Base-by-base conservation (phyloP, 2,113 vertebrate species). In the Poeciliopsis occidentalis region DNA sequence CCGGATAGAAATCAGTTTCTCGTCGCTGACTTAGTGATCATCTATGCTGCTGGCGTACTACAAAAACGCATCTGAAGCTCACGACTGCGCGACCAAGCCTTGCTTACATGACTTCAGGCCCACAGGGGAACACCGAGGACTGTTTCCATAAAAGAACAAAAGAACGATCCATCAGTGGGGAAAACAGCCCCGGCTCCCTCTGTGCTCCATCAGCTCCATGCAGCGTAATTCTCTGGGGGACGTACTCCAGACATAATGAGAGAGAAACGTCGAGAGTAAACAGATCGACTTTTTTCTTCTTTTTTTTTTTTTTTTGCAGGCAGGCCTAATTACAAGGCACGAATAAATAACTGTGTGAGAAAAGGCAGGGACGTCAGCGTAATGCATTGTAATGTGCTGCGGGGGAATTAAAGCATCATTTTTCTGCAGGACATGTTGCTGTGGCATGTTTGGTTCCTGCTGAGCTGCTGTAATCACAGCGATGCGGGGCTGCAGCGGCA, bases 251-350 rank as follows among this genome's bases (percentile, higher is more conserved):
- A 85, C 83, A 86, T 91, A 93, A 92, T 92, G 90, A 92, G 90
- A 88, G 90, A 87, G 86, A 91, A 92, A 91, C 79, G 78, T 79
- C 0, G 44, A 11, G 72, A 72, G 83, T 89, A 92, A 92, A 93
- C 90, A 93, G 92, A 92, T 93, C 32, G 79, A 87, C 89, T 89
- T 88, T 87, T 86, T 82, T n/a, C 8, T 22, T 24, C 24, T 24
- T 73, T 90, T 75, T 87, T 57, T 32, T 71, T 83, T 75, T 68
- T 77, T 31, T 31, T 32, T 8, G 37, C 37, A 39, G 37, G 39
- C 80, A 75, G 78, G 77, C 84, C 87, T 92, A 91, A 92, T 94
- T 92, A 93, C 81, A 90, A 86, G 87, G 82, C 84, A 87, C 73
- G 80, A 86, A 92, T 92, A 91, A 92, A 91, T 87, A 86, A 88